Evolutionary conservation across 2,797 vertebrate genomes (phyloP).

Genomic region (Coreius guichenoti): DNA sequence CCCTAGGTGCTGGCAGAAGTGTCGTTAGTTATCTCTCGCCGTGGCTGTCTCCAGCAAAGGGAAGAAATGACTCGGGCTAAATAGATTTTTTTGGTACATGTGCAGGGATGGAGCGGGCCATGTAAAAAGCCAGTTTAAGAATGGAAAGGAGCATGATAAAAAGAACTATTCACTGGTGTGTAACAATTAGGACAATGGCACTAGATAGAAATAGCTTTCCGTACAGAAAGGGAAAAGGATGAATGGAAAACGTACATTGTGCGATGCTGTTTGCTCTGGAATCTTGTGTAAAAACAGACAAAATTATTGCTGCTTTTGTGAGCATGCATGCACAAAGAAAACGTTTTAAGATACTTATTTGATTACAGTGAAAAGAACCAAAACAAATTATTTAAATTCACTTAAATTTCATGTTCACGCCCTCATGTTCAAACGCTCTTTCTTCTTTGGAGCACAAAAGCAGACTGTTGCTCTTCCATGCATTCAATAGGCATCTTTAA

Average conservation of each 20-base stretch:
- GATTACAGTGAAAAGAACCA: background rate
- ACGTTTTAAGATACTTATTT: background rate
- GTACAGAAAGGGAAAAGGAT: conserved; percentile 41
- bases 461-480: background rate
- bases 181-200: conserved; percentile 57
- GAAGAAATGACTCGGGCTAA: conserved; percentile 67
- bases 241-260: conserved; percentile 46
- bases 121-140: conserved; percentile 39
- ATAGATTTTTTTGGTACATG: conserved; percentile 64
- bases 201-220: conserved; percentile 47
- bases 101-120: conserved; percentile 27
- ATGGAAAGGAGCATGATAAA: conserved; percentile 42
- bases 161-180: conserved; percentile 44
- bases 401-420: background rate
- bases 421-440: background rate
- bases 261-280: conserved; percentile 4
- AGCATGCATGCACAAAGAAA: background rate
- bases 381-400: background rate
- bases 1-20: conserved; percentile 75
- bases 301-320: background rate
- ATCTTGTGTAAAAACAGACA: background rate
- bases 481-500: background rate
- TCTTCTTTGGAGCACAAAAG: background rate
- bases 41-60: conserved; percentile 67
- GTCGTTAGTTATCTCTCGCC: conserved; percentile 74